Percentiles rank a stretch among this genome's conserved stretches.
Evolutionary conservation across 2,888 invertebrate species (phyloP).

Genomic region (Trachelus stipa): DNA sequence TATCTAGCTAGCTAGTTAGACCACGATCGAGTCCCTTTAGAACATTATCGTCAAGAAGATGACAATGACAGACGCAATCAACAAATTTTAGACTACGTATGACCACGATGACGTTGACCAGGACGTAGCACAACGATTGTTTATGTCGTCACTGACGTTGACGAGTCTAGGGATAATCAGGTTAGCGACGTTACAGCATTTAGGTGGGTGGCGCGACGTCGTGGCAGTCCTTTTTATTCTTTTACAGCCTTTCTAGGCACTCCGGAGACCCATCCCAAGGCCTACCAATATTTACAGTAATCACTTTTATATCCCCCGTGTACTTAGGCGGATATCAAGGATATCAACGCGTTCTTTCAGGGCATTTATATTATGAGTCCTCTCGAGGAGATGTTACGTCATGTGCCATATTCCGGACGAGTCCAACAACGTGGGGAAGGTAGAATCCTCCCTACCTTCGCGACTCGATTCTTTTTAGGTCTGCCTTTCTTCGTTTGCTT

Average conservation of each 20-base stretch:
- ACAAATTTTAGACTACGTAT: neutral
- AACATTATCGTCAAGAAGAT: neutral
- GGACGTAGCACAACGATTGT: neutral
- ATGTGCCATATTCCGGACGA: neutral
- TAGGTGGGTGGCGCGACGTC: slow-evolving; percentile 54
- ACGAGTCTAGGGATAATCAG: slow-evolving; percentile 1
- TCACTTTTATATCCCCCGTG: neutral
- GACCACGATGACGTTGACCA: neutral
- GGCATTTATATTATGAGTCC: neutral
- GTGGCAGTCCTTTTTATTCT: slow-evolving; percentile 45
- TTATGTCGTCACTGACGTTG: neutral
- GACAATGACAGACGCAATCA: neutral
- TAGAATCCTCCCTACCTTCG: slow-evolving; percentile 17
- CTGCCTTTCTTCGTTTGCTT: slow-evolving; percentile 30
- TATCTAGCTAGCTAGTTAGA: slow-evolving; percentile 36
- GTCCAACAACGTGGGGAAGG: neutral
- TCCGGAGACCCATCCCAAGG: slow-evolving; percentile 51
- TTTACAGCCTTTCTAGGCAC: slow-evolving; percentile 65
- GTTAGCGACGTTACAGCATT: slow-evolving; percentile 61
- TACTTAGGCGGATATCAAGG: neutral
- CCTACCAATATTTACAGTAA: neutral
- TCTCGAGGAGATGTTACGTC: neutral
- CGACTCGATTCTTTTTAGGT: slow-evolving; percentile 45
- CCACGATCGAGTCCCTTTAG: neutral
- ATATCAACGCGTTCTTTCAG: neutral